These are phyloP conservation scores for Drosophila baimaii DNA, from an alignment of 1,140 invertebrate species.

Conservation along the genomic window DNA sequence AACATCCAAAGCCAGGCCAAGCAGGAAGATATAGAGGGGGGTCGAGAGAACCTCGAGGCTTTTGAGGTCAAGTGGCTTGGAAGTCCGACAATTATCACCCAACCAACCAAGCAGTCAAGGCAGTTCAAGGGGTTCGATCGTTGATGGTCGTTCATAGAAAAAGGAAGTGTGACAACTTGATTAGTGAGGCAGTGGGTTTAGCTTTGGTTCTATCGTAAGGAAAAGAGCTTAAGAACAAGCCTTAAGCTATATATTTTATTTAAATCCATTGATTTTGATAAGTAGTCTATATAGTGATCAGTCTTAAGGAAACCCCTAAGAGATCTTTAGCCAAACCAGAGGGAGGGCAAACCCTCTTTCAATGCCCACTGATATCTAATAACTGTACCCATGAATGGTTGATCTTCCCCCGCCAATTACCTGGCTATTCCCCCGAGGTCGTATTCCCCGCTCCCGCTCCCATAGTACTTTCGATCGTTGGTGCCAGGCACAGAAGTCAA, in stretches of 20 bases:
- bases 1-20: constrained; percentile 1
- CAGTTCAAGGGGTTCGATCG: constrained; percentile 11
- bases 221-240: neutral
- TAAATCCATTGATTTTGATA: neutral
- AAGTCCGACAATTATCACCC: constrained; percentile 9
- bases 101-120: constrained; percentile 33
- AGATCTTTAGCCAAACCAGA: neutral
- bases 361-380: constrained; percentile 2
- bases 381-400: constrained; percentile 1
- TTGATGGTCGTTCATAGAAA: neutral
- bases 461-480: constrained; percentile 27
- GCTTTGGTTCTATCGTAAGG: neutral
- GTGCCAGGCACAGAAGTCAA: constrained; percentile 62
- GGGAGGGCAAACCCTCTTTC: too few relatives aligned
- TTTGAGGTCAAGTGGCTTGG: constrained; percentile 20
- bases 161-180: constrained; percentile 21
- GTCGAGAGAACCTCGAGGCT: constrained; percentile 14
- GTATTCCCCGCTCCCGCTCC: neutral
- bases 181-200: constrained; percentile 13
- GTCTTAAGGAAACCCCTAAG: too few relatives aligned
- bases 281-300: too few relatives aligned
- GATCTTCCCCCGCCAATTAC: constrained; percentile 31
- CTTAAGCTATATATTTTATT: too few relatives aligned
- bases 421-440: constrained; percentile 27
- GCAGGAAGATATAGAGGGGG: constrained; percentile 25